These are phyloP conservation scores for Bothrops jararaca DNA, from an alignment of 2,113 vertebrate species.

Conservation along the genomic window DNA sequence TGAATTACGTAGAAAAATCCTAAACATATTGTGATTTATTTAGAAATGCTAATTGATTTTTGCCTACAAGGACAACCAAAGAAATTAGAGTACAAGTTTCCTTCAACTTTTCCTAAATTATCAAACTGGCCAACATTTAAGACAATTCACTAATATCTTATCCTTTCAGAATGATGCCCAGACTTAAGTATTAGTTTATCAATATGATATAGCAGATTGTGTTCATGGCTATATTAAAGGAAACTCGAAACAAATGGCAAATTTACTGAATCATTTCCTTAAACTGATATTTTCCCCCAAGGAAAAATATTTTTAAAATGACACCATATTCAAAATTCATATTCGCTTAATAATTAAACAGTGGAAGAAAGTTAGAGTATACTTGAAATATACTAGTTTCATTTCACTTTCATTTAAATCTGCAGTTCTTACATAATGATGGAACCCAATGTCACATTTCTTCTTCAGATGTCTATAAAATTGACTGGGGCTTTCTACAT, in stretches of 20 bases:
- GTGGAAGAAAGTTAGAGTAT: background rate
- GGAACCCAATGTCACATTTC: background rate
- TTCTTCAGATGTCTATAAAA: background rate
- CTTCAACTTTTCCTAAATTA: conserved; percentile 78
- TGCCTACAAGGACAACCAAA: conserved; percentile 68
- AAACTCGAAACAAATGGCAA: conserved; percentile 73
- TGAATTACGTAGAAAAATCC: conserved; percentile 62
- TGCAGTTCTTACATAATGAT: background rate
- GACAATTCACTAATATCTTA: conserved; percentile 77
- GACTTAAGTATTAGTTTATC: conserved; percentile 79
- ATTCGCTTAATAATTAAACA: conserved; percentile 18
- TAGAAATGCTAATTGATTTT: conserved; percentile 79
- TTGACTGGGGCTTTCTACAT: background rate
- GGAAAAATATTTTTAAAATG: conserved; percentile 64
- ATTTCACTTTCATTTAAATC: background rate
- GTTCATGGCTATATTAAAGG: conserved; percentile 77
- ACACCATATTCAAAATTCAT: conserved; percentile 38
- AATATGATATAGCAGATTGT: conserved; percentile 77
- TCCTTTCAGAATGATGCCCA: conserved; percentile 73
- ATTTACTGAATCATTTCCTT: conserved; percentile 71
- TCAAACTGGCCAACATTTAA: conserved; percentile 79
- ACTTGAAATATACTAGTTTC: background rate
- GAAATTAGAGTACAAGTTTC: conserved; percentile 72
- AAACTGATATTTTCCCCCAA: conserved; percentile 50
- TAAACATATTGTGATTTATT: conserved; percentile 69